Conservation (phyloP, 2,888 invertebrate species). For the Alloplasta piceator region DNA sequence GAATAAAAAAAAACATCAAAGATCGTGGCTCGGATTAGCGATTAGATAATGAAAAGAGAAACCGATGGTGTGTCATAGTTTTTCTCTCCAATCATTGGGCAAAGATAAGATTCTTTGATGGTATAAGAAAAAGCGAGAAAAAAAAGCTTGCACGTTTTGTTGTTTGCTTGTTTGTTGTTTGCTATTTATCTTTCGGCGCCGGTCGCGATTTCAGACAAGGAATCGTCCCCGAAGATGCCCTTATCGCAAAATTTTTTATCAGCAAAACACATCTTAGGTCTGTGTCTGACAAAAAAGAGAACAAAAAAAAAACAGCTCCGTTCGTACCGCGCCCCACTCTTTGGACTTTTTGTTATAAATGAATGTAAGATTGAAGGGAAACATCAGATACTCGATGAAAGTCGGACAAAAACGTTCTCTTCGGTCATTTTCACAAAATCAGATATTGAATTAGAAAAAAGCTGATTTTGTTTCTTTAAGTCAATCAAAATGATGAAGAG, state of each 20-base stretch:
- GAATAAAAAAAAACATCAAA: neutral
- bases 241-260: conserved; percentile 42
- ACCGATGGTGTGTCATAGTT: neutral
- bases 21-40: neutral
- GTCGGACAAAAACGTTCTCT: conserved; percentile 36
- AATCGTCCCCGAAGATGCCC: conserved; percentile 32
- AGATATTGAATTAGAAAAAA: neutral
- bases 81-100: neutral
- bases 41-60: neutral
- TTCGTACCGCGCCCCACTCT: conserved; percentile 32
- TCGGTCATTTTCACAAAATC: neutral
- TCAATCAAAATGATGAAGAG: conserved; percentile 57
- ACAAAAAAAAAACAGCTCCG: conserved; percentile 52
- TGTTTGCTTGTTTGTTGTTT: conserved; percentile 68
- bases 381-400: conserved; percentile 56
- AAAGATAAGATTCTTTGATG: neutral
- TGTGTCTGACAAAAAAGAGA: conserved; percentile 54
- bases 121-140: neutral
- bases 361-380: conserved; percentile 34
- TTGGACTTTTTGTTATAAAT: conserved; percentile 59
- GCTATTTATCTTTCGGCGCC: conserved; percentile 62
- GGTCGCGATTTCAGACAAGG: conserved; percentile 50
- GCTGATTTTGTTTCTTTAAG: conserved; percentile 11
- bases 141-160: conserved; percentile 25
- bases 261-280: conserved; percentile 34